Base-by-base conservation (phyloP, 1,140 invertebrate genomes). In the Holotrichia oblita region DNA sequence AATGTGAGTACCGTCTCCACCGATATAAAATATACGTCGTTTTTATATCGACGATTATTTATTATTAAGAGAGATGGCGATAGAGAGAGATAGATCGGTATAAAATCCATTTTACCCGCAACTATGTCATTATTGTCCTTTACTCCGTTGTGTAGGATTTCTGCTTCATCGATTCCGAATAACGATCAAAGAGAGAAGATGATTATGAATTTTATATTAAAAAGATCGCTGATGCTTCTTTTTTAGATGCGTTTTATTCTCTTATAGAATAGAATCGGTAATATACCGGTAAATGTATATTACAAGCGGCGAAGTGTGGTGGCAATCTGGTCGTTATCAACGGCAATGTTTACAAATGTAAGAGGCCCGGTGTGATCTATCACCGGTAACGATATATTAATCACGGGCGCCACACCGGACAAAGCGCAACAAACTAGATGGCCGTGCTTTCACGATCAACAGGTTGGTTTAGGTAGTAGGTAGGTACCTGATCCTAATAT, bases 391-490 rank as follows among this genome's bases (percentile, higher is more conserved):
- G 48, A 55, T 55, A 55, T 55, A 55, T 55, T 55, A 55, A 55
- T 55, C 48, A 55, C 48, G 17, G 27, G 48, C 48, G 48, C 48
- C 48, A 55, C 48, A 55, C 48, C 48, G 48, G 48, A 55, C 48
- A 55, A 55, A 55, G 48, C 48, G 17, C 48, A 55, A 55, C 48
- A 55, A 55, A 55, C 48, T 55, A 55, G 48, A 55, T 55, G 48
- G 48, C 27, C 48, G 48, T 55, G 48, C 48, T 55, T 55, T 55
- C 17, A 55, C 48, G 48, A 55, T 55, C 48, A 55, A 55, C 48
- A 55, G 48, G 48, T 55, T 55, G 48, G 48, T n/a, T 10, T 55
- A 55, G 14, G 14, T 55, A 3, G 44, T 48, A 17, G 44, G 48
- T 17, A 14, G 48, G 48, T 17, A 34, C 27, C 27, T 34, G 27